These are phyloP conservation scores for Malacoctenus gilli DNA, from an alignment of 2,797 vertebrate genomes.

Conservation along the genomic window DNA sequence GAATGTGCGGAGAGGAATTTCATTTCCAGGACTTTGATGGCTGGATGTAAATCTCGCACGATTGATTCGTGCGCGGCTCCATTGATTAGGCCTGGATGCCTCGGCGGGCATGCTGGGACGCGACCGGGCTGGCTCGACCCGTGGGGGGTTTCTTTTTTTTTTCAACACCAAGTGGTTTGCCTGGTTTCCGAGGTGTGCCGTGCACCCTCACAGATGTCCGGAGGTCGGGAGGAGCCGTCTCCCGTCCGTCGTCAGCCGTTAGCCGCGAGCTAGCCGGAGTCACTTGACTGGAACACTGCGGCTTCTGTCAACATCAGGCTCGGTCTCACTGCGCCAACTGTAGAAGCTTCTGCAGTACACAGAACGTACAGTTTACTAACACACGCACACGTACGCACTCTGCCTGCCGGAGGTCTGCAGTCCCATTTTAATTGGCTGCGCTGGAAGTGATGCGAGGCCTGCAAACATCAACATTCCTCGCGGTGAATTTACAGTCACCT, in stretches of 20 bases:
- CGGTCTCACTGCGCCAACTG: constrained; percentile 19
- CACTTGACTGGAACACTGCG: constrained; percentile 78
- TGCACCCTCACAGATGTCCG: too few species aligned
- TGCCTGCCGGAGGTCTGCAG: constrained; percentile 11
- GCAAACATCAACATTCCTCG: constrained; percentile 37
- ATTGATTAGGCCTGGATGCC: constrained; percentile 35
- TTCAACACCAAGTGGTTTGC: too few species aligned
- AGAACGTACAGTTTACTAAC: constrained; percentile 22
- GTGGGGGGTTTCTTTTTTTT: neutral
- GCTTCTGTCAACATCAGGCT: constrained; percentile 68
- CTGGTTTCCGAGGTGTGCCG: too few species aligned
- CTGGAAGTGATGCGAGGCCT: constrained; percentile 16
- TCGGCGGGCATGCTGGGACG: constrained; percentile 23
- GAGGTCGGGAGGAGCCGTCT: constrained; percentile 19
- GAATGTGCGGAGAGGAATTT: constrained; percentile 72
- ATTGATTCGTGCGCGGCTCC: constrained; percentile 6
- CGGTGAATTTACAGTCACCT: constrained; percentile 49
- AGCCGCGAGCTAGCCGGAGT: constrained; percentile 71
- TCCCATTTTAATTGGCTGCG: constrained; percentile 40
- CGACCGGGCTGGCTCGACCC: constrained; percentile 10
- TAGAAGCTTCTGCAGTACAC: constrained; percentile 9
- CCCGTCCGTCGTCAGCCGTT: constrained; percentile 49
- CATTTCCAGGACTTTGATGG: constrained; percentile 37
- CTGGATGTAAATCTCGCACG: constrained; percentile 20
- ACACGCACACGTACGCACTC: neutral